Conservation (phyloP, 2,113 vertebrate genomes). For the Chloropsis cyanopogon region DNA sequence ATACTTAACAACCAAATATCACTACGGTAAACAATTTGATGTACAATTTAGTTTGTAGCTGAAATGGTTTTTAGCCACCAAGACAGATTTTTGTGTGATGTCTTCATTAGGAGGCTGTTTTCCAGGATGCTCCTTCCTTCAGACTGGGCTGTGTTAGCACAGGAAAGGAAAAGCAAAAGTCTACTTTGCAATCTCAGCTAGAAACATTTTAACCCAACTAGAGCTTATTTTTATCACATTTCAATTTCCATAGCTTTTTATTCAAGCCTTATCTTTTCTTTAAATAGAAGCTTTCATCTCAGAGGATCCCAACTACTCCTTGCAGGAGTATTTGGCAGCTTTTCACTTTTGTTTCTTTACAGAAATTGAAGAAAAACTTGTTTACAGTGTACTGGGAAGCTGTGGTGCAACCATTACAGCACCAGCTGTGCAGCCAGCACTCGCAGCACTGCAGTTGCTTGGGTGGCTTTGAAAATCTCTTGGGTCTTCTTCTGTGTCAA, state of each 20-base stretch:
- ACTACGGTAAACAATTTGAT: not conserved
- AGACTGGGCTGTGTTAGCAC: not conserved
- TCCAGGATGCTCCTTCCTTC: not conserved
- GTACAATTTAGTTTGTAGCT: not conserved
- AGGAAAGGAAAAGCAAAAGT: not conserved
- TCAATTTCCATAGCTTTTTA: conserved; percentile 32
- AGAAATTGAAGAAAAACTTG: not conserved
- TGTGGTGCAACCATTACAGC: not conserved
- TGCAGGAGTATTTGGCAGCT: conserved; percentile 4
- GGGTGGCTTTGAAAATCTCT: not conserved
- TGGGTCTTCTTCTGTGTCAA: not conserved
- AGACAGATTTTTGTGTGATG: not conserved
- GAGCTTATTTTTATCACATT: conserved; percentile 24
- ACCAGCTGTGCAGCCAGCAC: not conserved
- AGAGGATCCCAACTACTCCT: conserved; percentile 19
- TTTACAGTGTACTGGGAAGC: not conserved
- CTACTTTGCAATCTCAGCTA: conserved; percentile 5
- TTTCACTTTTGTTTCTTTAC: conserved; percentile 28
- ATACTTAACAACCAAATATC: not conserved
- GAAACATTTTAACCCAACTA: conserved; percentile 24
- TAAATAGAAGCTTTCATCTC: conserved; percentile 27
- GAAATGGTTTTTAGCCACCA: not conserved
- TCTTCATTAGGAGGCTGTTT: not conserved
- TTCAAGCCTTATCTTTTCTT: conserved; percentile 21
- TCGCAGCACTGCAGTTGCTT: rapidly evolving